Evolutionary conservation across 30 jellyfish, hydroid and myxozoan genomes (phyloP), one percentile per base, ranked within the genome.

Genomic region (Pelagia noctiluca): DNA sequence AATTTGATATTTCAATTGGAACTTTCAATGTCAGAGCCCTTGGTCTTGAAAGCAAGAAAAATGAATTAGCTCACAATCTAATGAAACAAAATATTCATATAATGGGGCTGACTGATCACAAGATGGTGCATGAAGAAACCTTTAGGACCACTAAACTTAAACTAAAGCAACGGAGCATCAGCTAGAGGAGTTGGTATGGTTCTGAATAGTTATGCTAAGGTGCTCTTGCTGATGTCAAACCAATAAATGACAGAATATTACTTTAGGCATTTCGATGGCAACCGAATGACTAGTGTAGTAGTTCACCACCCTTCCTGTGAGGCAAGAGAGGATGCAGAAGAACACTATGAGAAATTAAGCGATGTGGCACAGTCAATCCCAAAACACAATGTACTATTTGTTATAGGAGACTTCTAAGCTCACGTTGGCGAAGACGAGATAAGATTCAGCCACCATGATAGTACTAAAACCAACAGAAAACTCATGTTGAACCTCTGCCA

Each of bases 341-440:
- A 78, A 31, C 88, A 78, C 77, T 78, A 78, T 53, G 87, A 65
- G 11, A n/a, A 63, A 3, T 24, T 78, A 8, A 22, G 77, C 30
- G 28, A 25, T 71, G 84, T 38, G 3, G 38, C 38, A 32, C 18
- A 75, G 11, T 54, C 48, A 2, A 34, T 50, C 10, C 87, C 87
- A 29, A 78, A 78, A 63, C 89, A 78, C 35, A 61, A 78, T 36
- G 23, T 78, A 16, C 50, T 36, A 16, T 13, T 78, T 23, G 89
- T 78, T 19, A 34, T 78, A n/a, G 87, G 88, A 7, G 89, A 78
- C 35, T 78, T 28, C 88, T 63, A 78, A 31, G 89, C 89, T 10
- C 77, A 78, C 76, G 13, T 78, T 11, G 88, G 88, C 31, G 50
- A 61, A 34, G 79, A 78, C 30, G 53, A 8, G n/a, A 74, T 30